phyloP scores from a whole-genome alignment of 2,113 vertebrate species.

The Chauna torquata region DNA sequence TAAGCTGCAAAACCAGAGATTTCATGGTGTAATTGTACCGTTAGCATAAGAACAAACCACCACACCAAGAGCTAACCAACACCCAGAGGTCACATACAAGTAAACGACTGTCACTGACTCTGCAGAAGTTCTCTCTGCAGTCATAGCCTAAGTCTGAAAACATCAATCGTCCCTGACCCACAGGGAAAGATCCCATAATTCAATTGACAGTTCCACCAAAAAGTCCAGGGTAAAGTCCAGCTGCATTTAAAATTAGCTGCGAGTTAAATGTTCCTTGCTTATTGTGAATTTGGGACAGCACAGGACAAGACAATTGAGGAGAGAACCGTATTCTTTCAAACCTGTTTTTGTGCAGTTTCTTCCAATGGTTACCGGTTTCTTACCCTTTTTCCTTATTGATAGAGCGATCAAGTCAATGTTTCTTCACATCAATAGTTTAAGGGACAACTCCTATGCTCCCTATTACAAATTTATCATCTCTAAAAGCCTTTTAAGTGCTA shows the following conservation, averaged over 20 bases:
- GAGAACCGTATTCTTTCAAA: background rate
- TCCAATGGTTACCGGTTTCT: background rate
- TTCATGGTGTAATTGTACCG: background rate
- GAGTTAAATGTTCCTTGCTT: background rate
- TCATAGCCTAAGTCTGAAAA: background rate
- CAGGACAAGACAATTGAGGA: background rate
- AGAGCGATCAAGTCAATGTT: background rate
- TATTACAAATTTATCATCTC: background rate
- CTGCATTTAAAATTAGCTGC: background rate
- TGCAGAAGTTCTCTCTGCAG: background rate
- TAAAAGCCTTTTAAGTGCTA: background rate
- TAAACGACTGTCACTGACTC: background rate
- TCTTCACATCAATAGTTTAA: no score
- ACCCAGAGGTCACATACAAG: background rate
- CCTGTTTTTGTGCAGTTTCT: background rate
- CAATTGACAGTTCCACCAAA: background rate
- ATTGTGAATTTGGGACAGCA: background rate
- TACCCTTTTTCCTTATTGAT: fast-evolving
- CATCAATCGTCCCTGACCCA: fast-evolving
- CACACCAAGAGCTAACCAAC: background rate
- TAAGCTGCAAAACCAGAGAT: background rate
- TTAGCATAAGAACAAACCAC: background rate
- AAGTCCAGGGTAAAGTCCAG: background rate
- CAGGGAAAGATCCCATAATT: background rate
- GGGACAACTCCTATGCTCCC: background rate